These are phyloP conservation scores for Leptonema lineaticorne DNA, from an alignment of 1,140 invertebrate species.

Conservation along the genomic window DNA sequence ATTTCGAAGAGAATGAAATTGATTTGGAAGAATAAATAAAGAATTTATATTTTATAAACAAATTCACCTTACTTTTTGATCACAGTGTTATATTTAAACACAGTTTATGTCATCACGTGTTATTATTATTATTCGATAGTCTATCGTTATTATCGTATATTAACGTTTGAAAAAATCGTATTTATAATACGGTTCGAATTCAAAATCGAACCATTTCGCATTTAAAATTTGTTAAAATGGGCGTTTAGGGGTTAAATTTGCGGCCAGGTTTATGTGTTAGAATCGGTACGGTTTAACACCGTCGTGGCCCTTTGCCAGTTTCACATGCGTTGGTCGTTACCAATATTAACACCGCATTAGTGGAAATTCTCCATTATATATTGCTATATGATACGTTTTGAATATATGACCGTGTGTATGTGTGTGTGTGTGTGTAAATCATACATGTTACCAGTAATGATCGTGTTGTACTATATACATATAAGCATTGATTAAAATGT, in stretches of 20 bases:
- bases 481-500: neutral
- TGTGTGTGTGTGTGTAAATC: neutral
- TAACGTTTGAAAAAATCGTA: neutral
- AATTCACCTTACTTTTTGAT: neutral
- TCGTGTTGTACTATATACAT: neutral
- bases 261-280: neutral
- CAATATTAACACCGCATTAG: conserved; percentile 18
- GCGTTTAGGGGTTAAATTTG: neutral
- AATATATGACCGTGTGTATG: neutral
- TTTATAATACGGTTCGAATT: too few species aligned
- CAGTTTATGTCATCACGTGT: neutral
- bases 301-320: conserved; percentile 10
- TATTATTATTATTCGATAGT: neutral
- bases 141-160: neutral
- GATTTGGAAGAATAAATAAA: too few species aligned
- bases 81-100: neutral
- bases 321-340: neutral
- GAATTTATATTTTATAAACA: too few species aligned
- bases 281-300: conserved; percentile 3
- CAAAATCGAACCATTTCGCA: too few species aligned
- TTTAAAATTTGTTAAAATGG: too few species aligned
- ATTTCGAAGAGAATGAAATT: too few species aligned
- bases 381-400: neutral
- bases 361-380: neutral
- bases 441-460: neutral